Conservation (phyloP, 2,888 invertebrate genomes). For the Aporophyla nigra region DNA sequence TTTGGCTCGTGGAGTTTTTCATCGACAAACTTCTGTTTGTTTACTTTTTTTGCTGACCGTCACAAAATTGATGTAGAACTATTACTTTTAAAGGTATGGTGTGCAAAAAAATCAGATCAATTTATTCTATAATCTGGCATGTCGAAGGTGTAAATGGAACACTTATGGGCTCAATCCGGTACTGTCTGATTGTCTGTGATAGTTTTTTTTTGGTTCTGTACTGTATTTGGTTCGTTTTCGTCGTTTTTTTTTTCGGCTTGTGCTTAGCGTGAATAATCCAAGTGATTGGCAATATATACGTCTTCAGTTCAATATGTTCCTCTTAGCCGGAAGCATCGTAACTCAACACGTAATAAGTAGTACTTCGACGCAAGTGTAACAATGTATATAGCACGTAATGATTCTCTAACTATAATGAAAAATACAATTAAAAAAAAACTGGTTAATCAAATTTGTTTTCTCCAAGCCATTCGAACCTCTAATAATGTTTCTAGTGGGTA, state of each 20-base stretch:
- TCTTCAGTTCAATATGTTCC: conserved; percentile 11
- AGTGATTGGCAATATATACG: conserved; percentile 46
- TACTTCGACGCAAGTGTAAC: too few species aligned
- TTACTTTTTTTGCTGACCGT: conserved; percentile 82
- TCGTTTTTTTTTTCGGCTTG: conserved; percentile 8
- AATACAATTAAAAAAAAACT: too few species aligned
- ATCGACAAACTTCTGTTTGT: conserved; percentile 77
- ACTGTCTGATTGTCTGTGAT: conserved; percentile 30
- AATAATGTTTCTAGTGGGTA: too few species aligned
- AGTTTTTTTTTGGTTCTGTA: conserved; percentile 19
- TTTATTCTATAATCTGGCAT: conserved; percentile 51
- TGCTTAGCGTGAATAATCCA: conserved; percentile 44
- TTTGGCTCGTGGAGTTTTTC: conserved; percentile 80
- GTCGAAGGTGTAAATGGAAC: conserved; percentile 45
- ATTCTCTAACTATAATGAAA: too few species aligned
- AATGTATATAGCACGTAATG: too few species aligned
- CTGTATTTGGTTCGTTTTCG: conserved; percentile 8
- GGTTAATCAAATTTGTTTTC: too few species aligned
- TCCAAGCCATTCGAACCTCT: too few species aligned
- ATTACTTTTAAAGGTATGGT: conserved; percentile 73
- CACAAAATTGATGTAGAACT: conserved; percentile 76
- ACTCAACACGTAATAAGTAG: neutral
- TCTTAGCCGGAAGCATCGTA: neutral
- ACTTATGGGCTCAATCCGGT: conserved; percentile 45
- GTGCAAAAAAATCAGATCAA: conserved; percentile 65